These are phyloP conservation scores for Morpho helenor DNA, from an alignment of 2,888 invertebrate genomes.

Conservation along the genomic window DNA sequence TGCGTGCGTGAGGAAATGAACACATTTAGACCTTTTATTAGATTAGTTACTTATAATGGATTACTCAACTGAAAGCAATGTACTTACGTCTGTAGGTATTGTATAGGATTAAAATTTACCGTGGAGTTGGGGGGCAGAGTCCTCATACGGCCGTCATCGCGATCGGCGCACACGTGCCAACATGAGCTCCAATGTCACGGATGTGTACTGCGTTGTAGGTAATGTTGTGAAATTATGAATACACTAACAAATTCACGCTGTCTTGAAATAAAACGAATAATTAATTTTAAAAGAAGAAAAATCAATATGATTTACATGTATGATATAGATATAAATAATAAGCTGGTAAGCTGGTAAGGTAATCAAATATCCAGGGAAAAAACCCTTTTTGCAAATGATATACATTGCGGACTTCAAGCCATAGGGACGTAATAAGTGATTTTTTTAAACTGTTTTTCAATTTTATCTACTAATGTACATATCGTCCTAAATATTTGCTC, in stretches of 20 bases:
- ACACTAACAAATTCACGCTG: neutral
- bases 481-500: too few relatives aligned
- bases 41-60: constrained; percentile 7
- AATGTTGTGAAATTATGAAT: constrained; percentile 1
- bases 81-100: constrained; percentile 3
- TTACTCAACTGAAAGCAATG: constrained; percentile 2
- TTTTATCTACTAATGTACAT: too few relatives aligned
- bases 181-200: constrained; percentile 11
- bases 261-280: too few relatives aligned
- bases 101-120: constrained; percentile 7
- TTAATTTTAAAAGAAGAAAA: too few relatives aligned
- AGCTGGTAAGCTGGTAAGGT: too few relatives aligned
- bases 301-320: too few relatives aligned
- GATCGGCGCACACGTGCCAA: constrained; percentile 50
- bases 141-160: constrained; percentile 36
- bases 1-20: constrained; percentile 1
- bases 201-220: constrained; percentile 1
- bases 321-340: too few relatives aligned
- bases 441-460: too few relatives aligned
- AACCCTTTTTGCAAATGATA: too few relatives aligned
- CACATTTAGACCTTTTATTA: constrained; percentile 7
- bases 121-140: constrained; percentile 45
- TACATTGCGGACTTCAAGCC: too few relatives aligned
- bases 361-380: too few relatives aligned
- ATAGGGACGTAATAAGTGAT: too few relatives aligned